Percentiles rank a stretch among this genome's conserved stretches.
phyloP scores from a whole-genome alignment of 2,888 invertebrate species.

The Brachycybe producta region DNA sequence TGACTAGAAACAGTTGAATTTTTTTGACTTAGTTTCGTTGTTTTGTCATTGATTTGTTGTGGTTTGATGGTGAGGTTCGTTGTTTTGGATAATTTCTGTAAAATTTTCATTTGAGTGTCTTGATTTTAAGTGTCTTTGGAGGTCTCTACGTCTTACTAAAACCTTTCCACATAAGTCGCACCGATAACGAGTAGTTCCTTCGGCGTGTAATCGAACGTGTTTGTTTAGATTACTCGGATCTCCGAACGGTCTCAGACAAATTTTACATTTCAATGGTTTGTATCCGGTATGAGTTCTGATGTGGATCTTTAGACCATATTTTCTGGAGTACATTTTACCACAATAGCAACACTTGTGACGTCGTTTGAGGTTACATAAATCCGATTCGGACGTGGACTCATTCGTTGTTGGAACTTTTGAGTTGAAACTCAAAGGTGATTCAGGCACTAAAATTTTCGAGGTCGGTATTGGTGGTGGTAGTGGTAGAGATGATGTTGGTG shows the following conservation, averaged over 20 bases:
- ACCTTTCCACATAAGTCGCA: conserved; percentile 70
- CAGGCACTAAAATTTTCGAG: too few species aligned
- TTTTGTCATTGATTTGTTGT: too few species aligned
- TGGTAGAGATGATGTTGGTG: too few species aligned
- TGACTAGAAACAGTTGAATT: too few species aligned
- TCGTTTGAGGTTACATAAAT: conserved; percentile 35
- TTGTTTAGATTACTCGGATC: conserved; percentile 96
- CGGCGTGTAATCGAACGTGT: conserved; percentile 79
- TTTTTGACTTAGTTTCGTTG: too few species aligned
- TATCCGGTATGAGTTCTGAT: conserved; percentile 86
- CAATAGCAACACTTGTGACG: conserved; percentile 86
- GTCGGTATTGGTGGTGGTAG: too few species aligned
- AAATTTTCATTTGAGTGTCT: conserved; percentile 53
- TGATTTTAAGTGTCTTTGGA: conserved; percentile 70
- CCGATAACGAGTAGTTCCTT: conserved; percentile 55
- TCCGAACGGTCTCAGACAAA: conserved; percentile 79
- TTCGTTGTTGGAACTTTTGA: too few species aligned
- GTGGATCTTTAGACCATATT: conserved; percentile 69
- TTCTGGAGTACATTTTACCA: conserved; percentile 88
- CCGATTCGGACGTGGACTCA: too few species aligned
- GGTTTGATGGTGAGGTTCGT: too few species aligned
- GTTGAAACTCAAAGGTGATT: too few species aligned
- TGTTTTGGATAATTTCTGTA: too few species aligned
- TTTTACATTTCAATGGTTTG: conserved; percentile 86
- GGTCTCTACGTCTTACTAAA: conserved; percentile 62